Conservation (phyloP, 2,888 invertebrate genomes). For the Erebia aethiops region DNA sequence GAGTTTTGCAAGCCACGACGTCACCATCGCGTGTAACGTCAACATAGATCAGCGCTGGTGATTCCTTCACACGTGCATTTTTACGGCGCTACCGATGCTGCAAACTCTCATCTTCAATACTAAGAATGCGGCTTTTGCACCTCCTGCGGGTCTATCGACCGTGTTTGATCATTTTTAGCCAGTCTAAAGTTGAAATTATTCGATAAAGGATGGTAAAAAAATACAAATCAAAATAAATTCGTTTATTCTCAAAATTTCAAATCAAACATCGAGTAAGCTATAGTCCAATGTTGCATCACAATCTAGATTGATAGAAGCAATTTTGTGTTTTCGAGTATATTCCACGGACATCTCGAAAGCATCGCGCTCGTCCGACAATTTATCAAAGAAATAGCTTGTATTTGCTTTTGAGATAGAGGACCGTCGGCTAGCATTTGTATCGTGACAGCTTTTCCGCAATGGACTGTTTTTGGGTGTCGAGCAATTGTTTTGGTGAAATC, state of each 20-base stretch:
- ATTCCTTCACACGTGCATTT: too few species aligned
- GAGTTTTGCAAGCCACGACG: too few species aligned
- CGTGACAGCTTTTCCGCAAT: constrained; percentile 41
- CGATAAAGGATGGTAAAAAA: neutral
- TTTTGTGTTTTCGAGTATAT: constrained; percentile 54
- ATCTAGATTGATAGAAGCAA: constrained; percentile 51
- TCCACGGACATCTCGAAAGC: constrained; percentile 85
- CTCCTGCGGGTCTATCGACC: too few species aligned
- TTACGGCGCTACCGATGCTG: too few species aligned
- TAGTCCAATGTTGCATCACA: constrained; percentile 63
- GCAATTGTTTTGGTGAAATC: constrained; percentile 59
- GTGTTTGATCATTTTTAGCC: too few species aligned
- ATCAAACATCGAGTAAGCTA: constrained; percentile 63
- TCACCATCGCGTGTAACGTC: too few species aligned
- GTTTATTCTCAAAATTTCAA: constrained; percentile 37
- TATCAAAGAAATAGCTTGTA: constrained; percentile 82
- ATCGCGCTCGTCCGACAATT: constrained; percentile 76
- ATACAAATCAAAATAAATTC: neutral
- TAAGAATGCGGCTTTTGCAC: too few species aligned
- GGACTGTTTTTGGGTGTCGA: constrained; percentile 72
- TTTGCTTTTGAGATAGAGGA: constrained; percentile 54
- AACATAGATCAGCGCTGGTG: too few species aligned
- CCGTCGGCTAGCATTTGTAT: constrained; percentile 48
- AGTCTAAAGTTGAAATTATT: neutral
- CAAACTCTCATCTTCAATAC: too few species aligned